A percentile compares a stretch with the other conserved stretches of the same genome.
Conservation (phyloP, 37 sponge, comb jelly and placozoan genomes). For the Eunapius fragilis region DNA sequence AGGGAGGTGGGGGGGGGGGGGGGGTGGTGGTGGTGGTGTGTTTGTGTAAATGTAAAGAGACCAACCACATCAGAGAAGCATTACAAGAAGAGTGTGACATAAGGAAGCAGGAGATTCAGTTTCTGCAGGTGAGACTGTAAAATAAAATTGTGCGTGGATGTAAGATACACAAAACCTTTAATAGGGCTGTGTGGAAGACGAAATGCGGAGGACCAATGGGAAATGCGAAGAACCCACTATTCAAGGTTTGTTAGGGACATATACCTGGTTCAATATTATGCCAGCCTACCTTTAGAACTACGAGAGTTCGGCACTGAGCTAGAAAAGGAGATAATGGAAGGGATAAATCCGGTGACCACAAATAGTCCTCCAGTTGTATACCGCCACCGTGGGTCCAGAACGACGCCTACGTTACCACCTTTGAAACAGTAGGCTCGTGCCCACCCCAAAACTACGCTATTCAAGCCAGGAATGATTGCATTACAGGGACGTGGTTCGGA, state of each 20-base stretch:
- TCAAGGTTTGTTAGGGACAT: constrained; percentile 8
- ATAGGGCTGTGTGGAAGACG: neutral
- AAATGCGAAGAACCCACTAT: neutral
- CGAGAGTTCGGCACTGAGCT: constrained; percentile 44
- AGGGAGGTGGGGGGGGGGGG: neutral
- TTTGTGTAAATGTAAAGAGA: neutral
- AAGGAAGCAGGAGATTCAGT: constrained; percentile 29
- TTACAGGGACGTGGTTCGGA: too few species aligned
- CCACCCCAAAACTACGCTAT: neutral
- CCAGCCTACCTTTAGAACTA: constrained; percentile 7
- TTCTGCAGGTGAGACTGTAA: constrained; percentile 42
- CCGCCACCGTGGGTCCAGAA: neutral
- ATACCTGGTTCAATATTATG: neutral
- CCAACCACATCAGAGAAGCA: constrained; percentile 21
- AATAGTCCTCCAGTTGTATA: neutral
- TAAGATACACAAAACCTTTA: neutral
- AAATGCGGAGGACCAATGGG: neutral
- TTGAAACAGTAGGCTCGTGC: neutral
- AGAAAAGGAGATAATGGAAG: constrained; percentile 23
- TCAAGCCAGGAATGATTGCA: neutral
- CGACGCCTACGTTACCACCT: neutral
- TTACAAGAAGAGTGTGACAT: constrained; percentile 45
- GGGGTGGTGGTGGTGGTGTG: neutral
- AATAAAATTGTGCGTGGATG: neutral
- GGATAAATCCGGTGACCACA: neutral